Conservation (phyloP, 2,113 vertebrate genomes). For the Clupea harengus region DNA sequence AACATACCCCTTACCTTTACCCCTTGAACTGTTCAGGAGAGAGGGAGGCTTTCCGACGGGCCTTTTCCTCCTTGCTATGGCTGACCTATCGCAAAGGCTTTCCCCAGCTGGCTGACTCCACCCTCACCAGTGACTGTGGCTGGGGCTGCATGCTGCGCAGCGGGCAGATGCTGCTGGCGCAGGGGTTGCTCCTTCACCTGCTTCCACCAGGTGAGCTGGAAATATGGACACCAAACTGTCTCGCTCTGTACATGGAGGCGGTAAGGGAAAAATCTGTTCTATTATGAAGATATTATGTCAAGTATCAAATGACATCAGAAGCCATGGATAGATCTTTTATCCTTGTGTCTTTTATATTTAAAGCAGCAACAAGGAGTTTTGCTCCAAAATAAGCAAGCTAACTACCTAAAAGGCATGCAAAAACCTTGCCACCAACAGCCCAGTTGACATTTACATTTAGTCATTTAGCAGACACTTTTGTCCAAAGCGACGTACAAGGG, state of each 20-base stretch:
- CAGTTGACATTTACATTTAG: too few relatives aligned
- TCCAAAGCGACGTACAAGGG: too few relatives aligned
- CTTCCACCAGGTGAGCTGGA: slow-evolving; percentile 71
- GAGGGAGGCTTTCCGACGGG: slow-evolving; percentile 71
- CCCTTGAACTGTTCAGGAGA: slow-evolving; percentile 62
- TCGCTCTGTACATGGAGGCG: not conserved
- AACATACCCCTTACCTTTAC: not conserved
- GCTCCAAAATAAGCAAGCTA: too few relatives aligned
- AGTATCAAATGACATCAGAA: too few relatives aligned
- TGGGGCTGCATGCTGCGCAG: slow-evolving; percentile 89
- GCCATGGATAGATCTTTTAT: too few relatives aligned
- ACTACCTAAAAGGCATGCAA: too few relatives aligned
- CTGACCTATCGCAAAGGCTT: slow-evolving; percentile 85
- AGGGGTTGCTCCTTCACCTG: slow-evolving; percentile 77
- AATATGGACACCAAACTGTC: not conserved
- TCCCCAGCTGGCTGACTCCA: slow-evolving; percentile 67
- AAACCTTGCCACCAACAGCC: too few relatives aligned
- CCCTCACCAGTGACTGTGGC: slow-evolving; percentile 82
- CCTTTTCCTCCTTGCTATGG: slow-evolving; percentile 82
- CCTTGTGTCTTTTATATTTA: too few relatives aligned
- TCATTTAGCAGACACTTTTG: too few relatives aligned
- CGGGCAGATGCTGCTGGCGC: slow-evolving; percentile 87
- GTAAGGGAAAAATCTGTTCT: too few relatives aligned
- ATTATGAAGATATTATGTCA: too few relatives aligned
- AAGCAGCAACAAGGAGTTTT: too few relatives aligned